These are phyloP conservation scores for Oligia fasciuncula DNA, from an alignment of 2,888 invertebrate species.

Conservation along the genomic window DNA sequence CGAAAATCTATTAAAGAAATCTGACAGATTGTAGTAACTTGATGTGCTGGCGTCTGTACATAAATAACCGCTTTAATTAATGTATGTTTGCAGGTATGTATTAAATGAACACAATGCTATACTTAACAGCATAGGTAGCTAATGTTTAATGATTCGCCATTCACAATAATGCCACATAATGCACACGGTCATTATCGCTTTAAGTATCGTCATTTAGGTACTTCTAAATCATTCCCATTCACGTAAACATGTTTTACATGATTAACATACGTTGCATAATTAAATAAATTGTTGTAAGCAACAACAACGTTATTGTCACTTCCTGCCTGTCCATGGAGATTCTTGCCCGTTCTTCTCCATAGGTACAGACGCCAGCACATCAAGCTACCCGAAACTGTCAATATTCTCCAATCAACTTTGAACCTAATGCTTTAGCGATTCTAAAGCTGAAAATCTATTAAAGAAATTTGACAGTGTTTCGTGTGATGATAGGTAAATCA, in stretches of 20 bases:
- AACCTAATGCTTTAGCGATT: too few species aligned
- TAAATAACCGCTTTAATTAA: neutral
- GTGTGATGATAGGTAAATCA: too few species aligned
- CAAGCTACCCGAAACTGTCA: too few species aligned
- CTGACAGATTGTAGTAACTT: too few species aligned
- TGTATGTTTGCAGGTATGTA: neutral
- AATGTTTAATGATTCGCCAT: neutral
- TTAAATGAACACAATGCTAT: neutral
- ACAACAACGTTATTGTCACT: neutral
- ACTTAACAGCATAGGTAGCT: neutral
- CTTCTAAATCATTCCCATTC: neutral
- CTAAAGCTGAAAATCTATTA: too few species aligned
- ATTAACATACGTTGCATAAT: neutral
- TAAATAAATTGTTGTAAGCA: neutral
- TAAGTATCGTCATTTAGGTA: neutral
- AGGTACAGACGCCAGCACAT: too few species aligned
- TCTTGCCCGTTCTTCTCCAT: too few species aligned
- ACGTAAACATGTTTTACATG: neutral
- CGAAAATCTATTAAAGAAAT: too few species aligned
- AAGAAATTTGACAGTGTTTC: too few species aligned
- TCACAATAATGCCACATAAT: neutral
- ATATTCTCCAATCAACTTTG: too few species aligned
- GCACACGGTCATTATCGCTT: neutral
- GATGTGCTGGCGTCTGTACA: too few species aligned
- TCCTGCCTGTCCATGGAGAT: too few species aligned